Evolutionary conservation across 1,140 invertebrate species (phyloP).

Genomic region (Brachionus sp.): DNA sequence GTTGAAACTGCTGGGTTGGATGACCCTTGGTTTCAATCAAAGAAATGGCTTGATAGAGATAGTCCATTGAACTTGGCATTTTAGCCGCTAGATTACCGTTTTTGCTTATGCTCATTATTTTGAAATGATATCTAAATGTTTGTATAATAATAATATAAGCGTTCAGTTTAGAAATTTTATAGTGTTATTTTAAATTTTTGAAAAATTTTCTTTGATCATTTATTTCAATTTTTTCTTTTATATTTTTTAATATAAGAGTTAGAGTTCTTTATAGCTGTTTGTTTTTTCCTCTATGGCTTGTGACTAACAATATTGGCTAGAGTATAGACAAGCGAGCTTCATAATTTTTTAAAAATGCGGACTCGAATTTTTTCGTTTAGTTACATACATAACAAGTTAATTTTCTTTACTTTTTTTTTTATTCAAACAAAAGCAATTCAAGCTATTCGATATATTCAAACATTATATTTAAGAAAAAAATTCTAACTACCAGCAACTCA

Average conservation of each 20-base stretch:
- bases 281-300: background rate
- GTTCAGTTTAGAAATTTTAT: background rate
- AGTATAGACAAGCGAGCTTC: background rate
- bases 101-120: background rate
- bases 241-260: background rate
- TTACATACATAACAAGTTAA: constrained; percentile 1
- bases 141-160: background rate
- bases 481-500: background rate
- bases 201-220: background rate
- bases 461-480: background rate
- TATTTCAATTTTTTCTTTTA: background rate
- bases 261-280: background rate
- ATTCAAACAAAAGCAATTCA: background rate
- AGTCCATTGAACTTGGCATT: background rate
- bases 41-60: constrained; percentile 17
- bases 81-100: background rate
- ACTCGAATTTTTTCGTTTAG: constrained; percentile 1
- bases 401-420: background rate
- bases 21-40: background rate
- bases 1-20: background rate
- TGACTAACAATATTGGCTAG: constrained; percentile 1
- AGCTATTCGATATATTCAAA: background rate
- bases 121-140: background rate
- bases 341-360: background rate
- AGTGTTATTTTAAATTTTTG: background rate